A percentile compares a stretch with the other conserved stretches of the same genome.
phyloP scores from a whole-genome alignment of 2,113 vertebrate species.

The Leucopsar rothschildi region DNA sequence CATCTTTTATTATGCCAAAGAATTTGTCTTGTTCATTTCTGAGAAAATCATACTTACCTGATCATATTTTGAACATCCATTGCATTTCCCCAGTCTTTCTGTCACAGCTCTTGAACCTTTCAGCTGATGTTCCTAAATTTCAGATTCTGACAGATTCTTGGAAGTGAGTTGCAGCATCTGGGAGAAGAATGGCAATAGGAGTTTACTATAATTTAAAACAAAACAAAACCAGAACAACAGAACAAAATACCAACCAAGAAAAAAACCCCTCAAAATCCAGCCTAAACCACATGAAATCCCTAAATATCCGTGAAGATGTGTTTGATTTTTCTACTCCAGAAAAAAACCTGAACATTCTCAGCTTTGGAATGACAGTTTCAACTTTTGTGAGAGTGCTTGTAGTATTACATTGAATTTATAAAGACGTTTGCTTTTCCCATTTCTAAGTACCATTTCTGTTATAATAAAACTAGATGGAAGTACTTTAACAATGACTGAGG shows the following conservation, averaged over 20 bases:
- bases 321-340: background rate
- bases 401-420: background rate
- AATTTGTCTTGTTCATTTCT: background rate
- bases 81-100: fast-evolving
- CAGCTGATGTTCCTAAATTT: background rate
- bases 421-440: background rate
- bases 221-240: background rate
- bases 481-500: background rate
- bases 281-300: background rate
- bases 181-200: background rate
- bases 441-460: background rate
- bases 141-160: background rate
- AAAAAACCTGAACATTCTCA: background rate
- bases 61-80: background rate
- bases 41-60: background rate
- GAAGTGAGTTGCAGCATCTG: background rate
- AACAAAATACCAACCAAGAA: background rate
- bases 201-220: background rate
- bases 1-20: background rate
- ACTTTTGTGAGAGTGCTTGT: background rate
- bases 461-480: background rate
- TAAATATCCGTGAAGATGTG: background rate
- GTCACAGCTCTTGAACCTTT: background rate
- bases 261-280: background rate
- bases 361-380: background rate